Percentiles rank a stretch among this genome's conserved stretches.
Evolutionary conservation across 2,888 invertebrate species (phyloP).

Genomic region (Eretmocerus hayati): DNA sequence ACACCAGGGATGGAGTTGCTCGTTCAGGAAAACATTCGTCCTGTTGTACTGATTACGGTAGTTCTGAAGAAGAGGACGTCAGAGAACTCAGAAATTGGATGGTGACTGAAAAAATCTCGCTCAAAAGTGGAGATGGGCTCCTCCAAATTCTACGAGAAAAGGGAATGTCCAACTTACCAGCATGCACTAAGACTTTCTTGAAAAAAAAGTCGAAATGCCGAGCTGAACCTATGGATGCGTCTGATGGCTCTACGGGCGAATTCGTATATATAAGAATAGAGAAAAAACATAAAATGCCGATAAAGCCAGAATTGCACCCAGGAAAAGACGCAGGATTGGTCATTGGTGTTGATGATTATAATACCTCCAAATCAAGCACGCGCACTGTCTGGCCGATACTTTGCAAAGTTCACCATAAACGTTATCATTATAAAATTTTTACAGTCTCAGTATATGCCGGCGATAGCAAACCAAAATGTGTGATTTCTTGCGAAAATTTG

Average conservation of each 20-base stretch:
- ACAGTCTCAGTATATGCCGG: background rate
- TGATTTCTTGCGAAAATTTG: background rate
- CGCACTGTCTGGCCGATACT: background rate
- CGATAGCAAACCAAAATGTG: background rate
- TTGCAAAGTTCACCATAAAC: background rate
- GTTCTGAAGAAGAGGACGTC: too few species aligned
- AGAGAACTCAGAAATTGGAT: background rate
- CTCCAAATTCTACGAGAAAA: background rate
- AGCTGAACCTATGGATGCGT: background rate
- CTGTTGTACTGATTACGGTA: too few species aligned
- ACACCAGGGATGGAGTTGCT: too few species aligned
- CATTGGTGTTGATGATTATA: background rate
- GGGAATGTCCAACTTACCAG: background rate
- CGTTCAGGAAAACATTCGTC: too few species aligned
- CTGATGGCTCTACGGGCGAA: background rate
- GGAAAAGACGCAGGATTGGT: background rate
- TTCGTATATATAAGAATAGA: background rate
- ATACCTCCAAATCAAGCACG: background rate
- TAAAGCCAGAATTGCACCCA: background rate
- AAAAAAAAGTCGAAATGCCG: background rate
- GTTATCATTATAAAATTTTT: background rate
- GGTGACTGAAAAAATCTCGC: background rate
- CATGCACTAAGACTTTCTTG: background rate
- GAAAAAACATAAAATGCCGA: background rate
- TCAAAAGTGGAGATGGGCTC: background rate